These are phyloP conservation scores for Pipistrellus pipistrellus DNA, from an alignment of 2,797 vertebrate species.

Conservation along the genomic window DNA sequence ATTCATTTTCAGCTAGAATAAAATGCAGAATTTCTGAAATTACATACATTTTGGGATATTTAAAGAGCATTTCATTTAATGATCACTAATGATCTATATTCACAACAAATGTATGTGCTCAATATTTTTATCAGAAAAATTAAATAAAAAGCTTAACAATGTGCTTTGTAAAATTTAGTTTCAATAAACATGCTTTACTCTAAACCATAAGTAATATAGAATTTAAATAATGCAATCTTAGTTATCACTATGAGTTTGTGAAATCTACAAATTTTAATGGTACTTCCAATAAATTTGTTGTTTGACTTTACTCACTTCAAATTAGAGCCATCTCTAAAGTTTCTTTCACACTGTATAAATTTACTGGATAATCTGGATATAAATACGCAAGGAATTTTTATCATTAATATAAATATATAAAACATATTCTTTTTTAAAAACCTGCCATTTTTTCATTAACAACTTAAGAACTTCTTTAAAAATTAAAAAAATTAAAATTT, in stretches of 20 bases:
- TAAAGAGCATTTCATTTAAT: slow-evolving; percentile 20
- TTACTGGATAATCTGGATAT: background rate
- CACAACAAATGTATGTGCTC: background rate
- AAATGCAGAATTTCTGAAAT: slow-evolving; percentile 48
- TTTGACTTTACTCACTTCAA: slow-evolving; percentile 13
- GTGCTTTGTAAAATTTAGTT: background rate
- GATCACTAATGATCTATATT: background rate
- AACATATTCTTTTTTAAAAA: background rate
- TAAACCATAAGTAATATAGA: slow-evolving; percentile 37
- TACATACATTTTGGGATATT: slow-evolving; percentile 1
- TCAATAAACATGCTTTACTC: background rate
- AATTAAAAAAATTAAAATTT: slow-evolving; percentile 44
- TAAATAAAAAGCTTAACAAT: slow-evolving; percentile 36
- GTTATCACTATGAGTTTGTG: background rate
- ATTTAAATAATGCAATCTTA: slow-evolving; percentile 37
- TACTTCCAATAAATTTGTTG: background rate
- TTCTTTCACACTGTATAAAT: slow-evolving; percentile 50
- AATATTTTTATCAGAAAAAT: slow-evolving; percentile 60
- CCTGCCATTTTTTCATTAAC: background rate
- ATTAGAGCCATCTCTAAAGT: slow-evolving; percentile 12
- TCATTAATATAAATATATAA: background rate
- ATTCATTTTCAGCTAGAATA: background rate
- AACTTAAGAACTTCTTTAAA: background rate
- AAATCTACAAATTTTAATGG: slow-evolving; percentile 30
- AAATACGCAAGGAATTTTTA: background rate